Conservation (phyloP, 2,113 vertebrate species). For the Hippocampus barbouri region DNA sequence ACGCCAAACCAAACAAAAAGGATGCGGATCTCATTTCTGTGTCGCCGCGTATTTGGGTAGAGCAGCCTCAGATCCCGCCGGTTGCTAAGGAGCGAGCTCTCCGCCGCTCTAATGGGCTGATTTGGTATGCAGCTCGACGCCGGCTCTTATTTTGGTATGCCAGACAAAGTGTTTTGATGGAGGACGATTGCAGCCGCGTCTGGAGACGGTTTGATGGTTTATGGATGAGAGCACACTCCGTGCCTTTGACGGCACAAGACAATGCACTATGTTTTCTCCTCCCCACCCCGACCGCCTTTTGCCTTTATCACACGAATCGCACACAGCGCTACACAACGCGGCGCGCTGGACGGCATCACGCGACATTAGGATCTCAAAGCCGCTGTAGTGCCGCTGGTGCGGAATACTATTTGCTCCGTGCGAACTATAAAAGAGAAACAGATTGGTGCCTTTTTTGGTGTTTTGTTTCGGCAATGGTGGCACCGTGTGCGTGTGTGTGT, state of each 20-base stretch:
- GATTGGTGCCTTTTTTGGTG: slow-evolving; percentile 39
- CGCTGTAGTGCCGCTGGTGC: slow-evolving; percentile 28
- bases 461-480: slow-evolving; percentile 50
- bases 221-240: slow-evolving; percentile 88
- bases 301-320: slow-evolving; percentile 70
- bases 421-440: slow-evolving; percentile 50
- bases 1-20: slow-evolving; percentile 57
- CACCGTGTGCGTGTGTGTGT: slow-evolving; percentile 51
- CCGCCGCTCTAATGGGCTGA: slow-evolving; percentile 93
- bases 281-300: slow-evolving; percentile 19
- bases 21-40: slow-evolving; percentile 68
- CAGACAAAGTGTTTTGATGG: slow-evolving; percentile 99
- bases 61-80: slow-evolving; percentile 82
- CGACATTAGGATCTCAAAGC: slow-evolving; percentile 63
- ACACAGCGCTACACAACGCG: slow-evolving; percentile 80
- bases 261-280: slow-evolving; percentile 81
- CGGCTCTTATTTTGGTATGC: slow-evolving; percentile 97
- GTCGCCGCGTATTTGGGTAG: slow-evolving; percentile 79
- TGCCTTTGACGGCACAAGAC: slow-evolving; percentile 75
- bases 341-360: slow-evolving; percentile 72
- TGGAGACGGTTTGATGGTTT: slow-evolving; percentile 98
- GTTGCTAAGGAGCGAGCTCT: slow-evolving; percentile 95
- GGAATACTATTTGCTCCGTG: slow-evolving; percentile 14
- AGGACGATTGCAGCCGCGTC: slow-evolving; percentile 96
- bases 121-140: slow-evolving; percentile 94